Conservation (phyloP, 2,113 vertebrate species). For the Rhinoptilus africanus region DNA sequence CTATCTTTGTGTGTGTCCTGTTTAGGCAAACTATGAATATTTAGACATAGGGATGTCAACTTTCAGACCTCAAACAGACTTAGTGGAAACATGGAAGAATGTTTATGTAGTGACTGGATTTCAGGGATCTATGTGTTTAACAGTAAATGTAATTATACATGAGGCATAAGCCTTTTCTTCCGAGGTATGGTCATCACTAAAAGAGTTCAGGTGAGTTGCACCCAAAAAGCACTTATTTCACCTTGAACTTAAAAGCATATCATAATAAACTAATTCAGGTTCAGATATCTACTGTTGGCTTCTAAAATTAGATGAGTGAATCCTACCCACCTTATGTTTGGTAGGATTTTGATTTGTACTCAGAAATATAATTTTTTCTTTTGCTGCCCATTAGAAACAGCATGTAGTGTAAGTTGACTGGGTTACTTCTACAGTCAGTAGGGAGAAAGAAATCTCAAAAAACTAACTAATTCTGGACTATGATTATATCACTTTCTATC, state of each 20-base stretch:
- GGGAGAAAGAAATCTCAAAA: neutral
- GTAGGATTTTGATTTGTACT: neutral
- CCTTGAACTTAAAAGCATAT: neutral
- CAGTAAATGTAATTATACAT: neutral
- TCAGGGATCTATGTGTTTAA: neutral
- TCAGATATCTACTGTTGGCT: neutral
- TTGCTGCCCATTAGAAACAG: neutral
- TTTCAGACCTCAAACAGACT: neutral
- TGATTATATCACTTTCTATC: neutral
- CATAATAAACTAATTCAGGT: neutral
- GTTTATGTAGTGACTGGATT: neutral
- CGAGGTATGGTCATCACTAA: neutral
- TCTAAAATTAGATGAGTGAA: neutral
- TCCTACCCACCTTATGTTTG: neutral
- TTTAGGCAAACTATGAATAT: neutral
- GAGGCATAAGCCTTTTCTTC: neutral
- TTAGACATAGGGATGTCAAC: neutral
- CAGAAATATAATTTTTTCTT: neutral
- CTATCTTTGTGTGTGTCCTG: neutral
- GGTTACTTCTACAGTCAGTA: neutral
- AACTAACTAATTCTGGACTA: neutral
- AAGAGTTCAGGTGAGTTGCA: neutral
- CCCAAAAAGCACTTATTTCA: neutral
- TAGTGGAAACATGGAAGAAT: neutral
- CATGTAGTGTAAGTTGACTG: neutral